A percentile compares a stretch with the other conserved stretches of the same genome.
Evolutionary conservation across 2,797 vertebrate genomes (phyloP).

Genomic region (Scolopax rusticola): DNA sequence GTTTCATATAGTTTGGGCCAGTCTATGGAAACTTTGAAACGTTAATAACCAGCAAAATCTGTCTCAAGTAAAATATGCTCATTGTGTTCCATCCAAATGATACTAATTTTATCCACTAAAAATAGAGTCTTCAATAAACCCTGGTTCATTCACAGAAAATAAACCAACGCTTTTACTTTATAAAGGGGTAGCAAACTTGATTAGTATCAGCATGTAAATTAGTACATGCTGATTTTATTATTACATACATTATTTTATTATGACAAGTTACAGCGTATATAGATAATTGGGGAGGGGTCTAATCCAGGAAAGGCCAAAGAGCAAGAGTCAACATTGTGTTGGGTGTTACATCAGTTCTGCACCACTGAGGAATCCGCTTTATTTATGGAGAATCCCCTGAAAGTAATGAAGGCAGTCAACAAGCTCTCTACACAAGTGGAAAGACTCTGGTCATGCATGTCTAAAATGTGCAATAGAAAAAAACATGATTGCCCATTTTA

Average conservation of each 20-base stretch:
- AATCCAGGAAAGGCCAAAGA: background rate
- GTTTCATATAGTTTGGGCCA: constrained; percentile 38
- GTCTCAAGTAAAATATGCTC: constrained; percentile 12
- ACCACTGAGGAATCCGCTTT: background rate
- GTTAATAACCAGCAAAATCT: constrained; percentile 11
- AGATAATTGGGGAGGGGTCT: background rate
- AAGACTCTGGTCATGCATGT: background rate
- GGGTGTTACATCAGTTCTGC: background rate
- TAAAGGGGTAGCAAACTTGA: background rate
- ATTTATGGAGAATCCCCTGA: background rate
- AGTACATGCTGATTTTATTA: background rate
- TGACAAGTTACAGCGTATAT: fast-evolving
- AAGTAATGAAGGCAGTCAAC: background rate
- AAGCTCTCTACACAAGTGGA: background rate
- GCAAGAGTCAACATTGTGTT: background rate
- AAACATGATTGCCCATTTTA: background rate
- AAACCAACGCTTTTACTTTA: background rate
- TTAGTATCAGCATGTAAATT: background rate
- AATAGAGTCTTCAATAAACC: background rate
- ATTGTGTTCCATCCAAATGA: background rate
- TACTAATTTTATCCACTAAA: background rate
- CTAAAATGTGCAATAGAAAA: constrained; percentile 10
- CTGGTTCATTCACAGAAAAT: background rate
- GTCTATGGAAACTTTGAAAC: constrained; percentile 43
- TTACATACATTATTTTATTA: background rate